These are phyloP conservation scores for Rhagium mordax DNA, from an alignment of 2,888 invertebrate species.

Conservation along the genomic window DNA sequence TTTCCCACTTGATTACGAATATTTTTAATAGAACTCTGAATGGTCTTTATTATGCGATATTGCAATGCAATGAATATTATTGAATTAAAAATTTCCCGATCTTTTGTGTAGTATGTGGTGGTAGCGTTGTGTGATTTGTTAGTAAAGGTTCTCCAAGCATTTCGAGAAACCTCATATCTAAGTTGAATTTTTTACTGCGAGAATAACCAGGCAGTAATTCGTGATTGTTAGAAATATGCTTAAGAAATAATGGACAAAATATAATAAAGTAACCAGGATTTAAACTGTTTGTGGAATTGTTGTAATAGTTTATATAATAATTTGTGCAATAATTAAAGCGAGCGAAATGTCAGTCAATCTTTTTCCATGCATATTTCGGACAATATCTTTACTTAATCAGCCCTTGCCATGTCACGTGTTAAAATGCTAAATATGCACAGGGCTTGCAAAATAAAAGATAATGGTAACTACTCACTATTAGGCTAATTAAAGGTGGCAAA, in stretches of 20 bases:
- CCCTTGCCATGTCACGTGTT: slow-evolving; percentile 50
- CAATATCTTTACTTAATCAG: slow-evolving; percentile 23
- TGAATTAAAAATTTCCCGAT: no score
- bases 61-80: no score
- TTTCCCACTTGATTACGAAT: no score
- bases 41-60: no score
- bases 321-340: not conserved
- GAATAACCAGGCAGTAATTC: slow-evolving; percentile 7
- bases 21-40: no score
- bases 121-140: not conserved
- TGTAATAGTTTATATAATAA: not conserved
- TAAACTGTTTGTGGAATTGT: not conserved
- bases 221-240: slow-evolving; percentile 6
- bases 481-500: slow-evolving; percentile 43
- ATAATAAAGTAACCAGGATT: not conserved
- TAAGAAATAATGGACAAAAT: not conserved
- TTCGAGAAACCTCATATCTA: not conserved
- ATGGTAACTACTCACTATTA: slow-evolving; percentile 38
- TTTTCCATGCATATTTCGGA: slow-evolving; percentile 12
- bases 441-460: slow-evolving; percentile 36
- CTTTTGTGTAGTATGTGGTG: not conserved
- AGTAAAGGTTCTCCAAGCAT: not conserved
- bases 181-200: slow-evolving; percentile 3
- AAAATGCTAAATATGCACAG: slow-evolving; percentile 34
- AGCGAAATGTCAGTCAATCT: not conserved